These are phyloP conservation scores for Dolichotis patagonum DNA, from an alignment of 2,113 vertebrate genomes.

Conservation along the genomic window DNA sequence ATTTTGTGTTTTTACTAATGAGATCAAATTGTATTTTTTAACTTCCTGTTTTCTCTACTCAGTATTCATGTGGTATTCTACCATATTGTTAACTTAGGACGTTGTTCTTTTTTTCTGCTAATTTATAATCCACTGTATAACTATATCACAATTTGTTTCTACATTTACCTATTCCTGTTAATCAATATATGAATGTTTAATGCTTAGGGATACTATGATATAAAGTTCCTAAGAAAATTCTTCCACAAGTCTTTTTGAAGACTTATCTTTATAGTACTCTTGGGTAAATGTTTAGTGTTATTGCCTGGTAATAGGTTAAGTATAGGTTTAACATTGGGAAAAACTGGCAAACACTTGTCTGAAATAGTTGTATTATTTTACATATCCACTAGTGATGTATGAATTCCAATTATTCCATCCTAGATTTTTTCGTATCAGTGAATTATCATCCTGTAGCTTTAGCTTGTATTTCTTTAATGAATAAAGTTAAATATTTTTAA, in stretches of 20 bases:
- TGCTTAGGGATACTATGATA: background rate
- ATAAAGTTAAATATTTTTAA: background rate
- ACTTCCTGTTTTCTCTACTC: background rate
- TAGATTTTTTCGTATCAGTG: background rate
- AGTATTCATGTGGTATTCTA: background rate
- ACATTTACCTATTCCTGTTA: background rate
- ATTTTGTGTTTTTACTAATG: conserved; percentile 12
- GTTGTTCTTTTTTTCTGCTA: background rate
- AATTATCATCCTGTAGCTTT: background rate
- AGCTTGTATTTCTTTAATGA: background rate
- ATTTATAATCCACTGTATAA: background rate
- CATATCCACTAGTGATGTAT: background rate
- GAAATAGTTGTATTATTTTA: background rate
- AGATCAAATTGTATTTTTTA: background rate
- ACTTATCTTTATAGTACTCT: background rate
- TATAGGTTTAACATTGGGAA: background rate
- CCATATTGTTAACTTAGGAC: background rate
- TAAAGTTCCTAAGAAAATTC: background rate
- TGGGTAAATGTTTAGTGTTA: background rate
- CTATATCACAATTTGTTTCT: background rate
- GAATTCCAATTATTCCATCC: background rate
- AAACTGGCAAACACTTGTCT: background rate
- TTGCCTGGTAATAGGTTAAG: background rate
- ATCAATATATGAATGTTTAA: background rate
- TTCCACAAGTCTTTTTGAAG: background rate